Base-by-base conservation (phyloP, 2,113 vertebrate genomes). In the human (Homo sapiens) region DNA sequence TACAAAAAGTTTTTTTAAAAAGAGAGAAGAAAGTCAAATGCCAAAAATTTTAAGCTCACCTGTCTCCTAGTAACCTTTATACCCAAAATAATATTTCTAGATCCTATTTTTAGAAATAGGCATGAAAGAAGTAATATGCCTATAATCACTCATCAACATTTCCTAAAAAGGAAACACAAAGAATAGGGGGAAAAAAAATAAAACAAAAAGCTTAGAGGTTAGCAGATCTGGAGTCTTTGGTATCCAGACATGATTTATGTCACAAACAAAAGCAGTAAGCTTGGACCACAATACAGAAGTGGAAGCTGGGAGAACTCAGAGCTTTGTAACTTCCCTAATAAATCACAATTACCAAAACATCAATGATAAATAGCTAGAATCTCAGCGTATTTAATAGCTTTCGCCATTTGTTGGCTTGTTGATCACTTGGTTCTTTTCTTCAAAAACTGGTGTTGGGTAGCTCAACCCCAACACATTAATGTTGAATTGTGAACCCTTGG, bases 271-370 rank as follows among this genome's bases (percentile, higher is more conserved):
- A 96, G 79, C 79, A 91, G 64, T 23, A 87, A 94, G 68, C 94
- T 96, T 96, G 82, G 70, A 76, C 66, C 68, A 25, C 61, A 68
- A 48, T 72, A 96, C 38, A 64, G 83, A 83, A 98, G 78, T 61
- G 89, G 94, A 96, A 93, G 79, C 13, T 88, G 72, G 91, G 84
- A 82, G 82, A 97, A 81, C 96, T 97, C 45, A 68, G 95, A 97
- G 64, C 81, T 90, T 50, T 92, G 93, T 90, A 97, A 78, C 86
- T 88, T 80, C 38, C 75, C 70, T 80, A 92, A 94, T 98, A 97
- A 97, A 98, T 97, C 98, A 98, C 93, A 98, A 80, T 97, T 98
- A 98, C 89, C 97, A 81, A 92, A 98, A 79, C 79, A 96, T 76
- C 88, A 82, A 17, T 97, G 95, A 98, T 94, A 97, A 98, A 98